Conservation (phyloP, 2,113 vertebrate species). For the Panthera leo region DNA sequence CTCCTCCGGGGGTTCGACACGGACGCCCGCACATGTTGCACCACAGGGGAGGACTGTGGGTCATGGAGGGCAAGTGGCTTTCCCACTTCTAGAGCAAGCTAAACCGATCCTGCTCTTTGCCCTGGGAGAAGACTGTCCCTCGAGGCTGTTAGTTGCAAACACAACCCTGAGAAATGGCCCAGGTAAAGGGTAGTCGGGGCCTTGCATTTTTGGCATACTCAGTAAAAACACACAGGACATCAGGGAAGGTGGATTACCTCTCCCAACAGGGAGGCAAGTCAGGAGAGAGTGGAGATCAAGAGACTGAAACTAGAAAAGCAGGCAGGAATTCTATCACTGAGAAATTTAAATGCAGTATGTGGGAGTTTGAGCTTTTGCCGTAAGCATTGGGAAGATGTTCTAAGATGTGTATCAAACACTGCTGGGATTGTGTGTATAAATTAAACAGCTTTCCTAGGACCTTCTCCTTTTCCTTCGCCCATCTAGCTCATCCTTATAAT, state of each 20-base stretch:
- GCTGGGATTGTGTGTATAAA: background rate
- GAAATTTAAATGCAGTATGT: background rate
- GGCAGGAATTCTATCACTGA: background rate
- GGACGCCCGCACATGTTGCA: too few species aligned
- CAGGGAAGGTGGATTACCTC: background rate
- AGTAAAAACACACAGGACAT: background rate
- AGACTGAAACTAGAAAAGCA: background rate
- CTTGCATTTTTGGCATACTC: background rate
- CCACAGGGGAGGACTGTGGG: too few species aligned
- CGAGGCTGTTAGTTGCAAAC: too few species aligned
- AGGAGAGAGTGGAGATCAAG: background rate
- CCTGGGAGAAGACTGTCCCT: too few species aligned
- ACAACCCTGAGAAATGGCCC: too few species aligned
- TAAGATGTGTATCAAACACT: background rate
- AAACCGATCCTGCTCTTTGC: too few species aligned
- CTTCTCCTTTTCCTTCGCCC: background rate
- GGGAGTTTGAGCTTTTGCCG: background rate
- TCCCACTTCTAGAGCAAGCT: too few species aligned
- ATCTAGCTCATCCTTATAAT: background rate
- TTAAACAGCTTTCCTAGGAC: background rate
- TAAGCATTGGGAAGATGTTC: background rate
- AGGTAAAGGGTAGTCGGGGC: background rate
- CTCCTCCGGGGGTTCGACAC: background rate
- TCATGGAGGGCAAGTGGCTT: too few species aligned
- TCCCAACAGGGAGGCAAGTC: fast-evolving